Evolutionary conservation across 2,113 vertebrate genomes (phyloP).

Genomic region (Enhydra lutris): DNA sequence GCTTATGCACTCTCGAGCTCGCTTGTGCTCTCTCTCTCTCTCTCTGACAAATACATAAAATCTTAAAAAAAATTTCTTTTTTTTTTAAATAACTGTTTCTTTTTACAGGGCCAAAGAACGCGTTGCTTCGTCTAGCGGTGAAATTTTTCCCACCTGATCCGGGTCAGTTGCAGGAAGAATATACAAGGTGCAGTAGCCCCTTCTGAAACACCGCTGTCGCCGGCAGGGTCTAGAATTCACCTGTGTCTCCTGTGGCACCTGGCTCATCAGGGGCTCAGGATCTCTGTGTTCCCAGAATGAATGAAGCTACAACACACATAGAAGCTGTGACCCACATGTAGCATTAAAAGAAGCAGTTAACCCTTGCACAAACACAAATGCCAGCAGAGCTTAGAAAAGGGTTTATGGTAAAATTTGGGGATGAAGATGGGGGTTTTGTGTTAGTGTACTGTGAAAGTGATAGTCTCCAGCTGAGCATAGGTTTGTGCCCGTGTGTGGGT

Average conservation of each 20-base stretch:
- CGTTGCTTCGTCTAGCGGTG: slow-evolving; percentile 92
- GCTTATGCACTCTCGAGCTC: too few relatives aligned
- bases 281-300: rapidly evolving
- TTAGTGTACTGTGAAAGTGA: neutral
- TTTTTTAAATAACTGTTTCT: neutral
- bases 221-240: neutral
- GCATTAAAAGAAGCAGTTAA: neutral
- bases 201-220: rapidly evolving
- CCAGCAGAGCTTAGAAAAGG: neutral
- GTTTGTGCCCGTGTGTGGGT: neutral
- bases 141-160: slow-evolving; percentile 99
- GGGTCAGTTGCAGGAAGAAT: slow-evolving; percentile 96
- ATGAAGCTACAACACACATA: rapidly evolving
- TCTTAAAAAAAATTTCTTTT: neutral
- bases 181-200: slow-evolving; percentile 87
- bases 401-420: neutral
- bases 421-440: neutral
- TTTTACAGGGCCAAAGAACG: slow-evolving; percentile 90
- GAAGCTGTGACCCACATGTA: rapidly evolving
- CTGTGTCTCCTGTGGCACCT: neutral
- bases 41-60: neutral
- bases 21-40: too few relatives aligned
- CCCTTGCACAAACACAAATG: neutral
- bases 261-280: neutral
- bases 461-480: neutral